Conservation (phyloP, 2,888 invertebrate species). For the Tachina lurida region DNA sequence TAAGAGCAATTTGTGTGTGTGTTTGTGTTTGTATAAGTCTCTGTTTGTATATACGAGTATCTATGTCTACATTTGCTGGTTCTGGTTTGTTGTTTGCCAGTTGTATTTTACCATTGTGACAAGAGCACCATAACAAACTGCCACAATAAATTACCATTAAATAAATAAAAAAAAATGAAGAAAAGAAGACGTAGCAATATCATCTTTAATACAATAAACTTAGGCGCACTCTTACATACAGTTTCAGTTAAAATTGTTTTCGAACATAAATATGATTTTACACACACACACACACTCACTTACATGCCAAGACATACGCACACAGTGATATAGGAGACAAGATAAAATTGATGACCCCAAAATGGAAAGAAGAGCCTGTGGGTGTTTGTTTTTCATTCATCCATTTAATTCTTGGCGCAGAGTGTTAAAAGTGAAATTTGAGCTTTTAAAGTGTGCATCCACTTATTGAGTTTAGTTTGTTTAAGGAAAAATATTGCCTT, state of each 20-base stretch:
- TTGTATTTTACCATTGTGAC: slow-evolving; percentile 75
- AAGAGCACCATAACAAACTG: slow-evolving; percentile 80
- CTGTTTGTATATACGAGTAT: neutral
- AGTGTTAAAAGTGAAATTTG: slow-evolving; percentile 37
- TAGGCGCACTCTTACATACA: neutral
- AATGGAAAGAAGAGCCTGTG: slow-evolving; percentile 38
- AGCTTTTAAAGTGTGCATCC: slow-evolving; percentile 3
- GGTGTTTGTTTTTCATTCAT: slow-evolving; percentile 32
- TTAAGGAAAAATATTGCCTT: slow-evolving; percentile 12
- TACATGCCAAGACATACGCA: neutral
- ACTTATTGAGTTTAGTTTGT: slow-evolving; percentile 37
- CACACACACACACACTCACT: neutral
- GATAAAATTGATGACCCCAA: slow-evolving; percentile 50
- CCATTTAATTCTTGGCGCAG: slow-evolving; percentile 26
- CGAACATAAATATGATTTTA: slow-evolving; percentile 34
- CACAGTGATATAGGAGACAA: neutral
- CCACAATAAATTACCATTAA: slow-evolving; percentile 78
- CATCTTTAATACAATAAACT: slow-evolving; percentile 45
- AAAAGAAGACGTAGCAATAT: slow-evolving; percentile 19
- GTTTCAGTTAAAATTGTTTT: slow-evolving; percentile 16
- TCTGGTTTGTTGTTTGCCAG: slow-evolving; percentile 43
- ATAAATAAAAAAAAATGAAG: slow-evolving; percentile 54
- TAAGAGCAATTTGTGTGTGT: neutral
- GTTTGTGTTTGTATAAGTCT: neutral
- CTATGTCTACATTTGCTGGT: neutral